Evolutionary conservation across 2,888 invertebrate genomes (phyloP).

Genomic region (Hypselothyrea guttata): DNA sequence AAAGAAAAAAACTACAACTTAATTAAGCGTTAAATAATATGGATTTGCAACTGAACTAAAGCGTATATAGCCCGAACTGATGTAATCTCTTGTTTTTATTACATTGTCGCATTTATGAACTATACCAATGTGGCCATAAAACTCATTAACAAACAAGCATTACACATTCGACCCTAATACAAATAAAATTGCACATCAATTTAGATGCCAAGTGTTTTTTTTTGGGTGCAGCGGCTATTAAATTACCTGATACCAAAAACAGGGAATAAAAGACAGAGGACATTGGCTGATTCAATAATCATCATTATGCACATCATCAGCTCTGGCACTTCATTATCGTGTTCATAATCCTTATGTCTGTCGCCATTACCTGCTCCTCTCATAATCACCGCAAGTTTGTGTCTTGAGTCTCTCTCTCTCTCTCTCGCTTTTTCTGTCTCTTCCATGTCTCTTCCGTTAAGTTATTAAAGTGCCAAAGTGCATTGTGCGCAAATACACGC

Average conservation of each 20-base stretch:
- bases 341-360: background rate
- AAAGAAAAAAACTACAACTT: slow-evolving; percentile 2
- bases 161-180: slow-evolving; percentile 65
- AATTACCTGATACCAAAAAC: no score
- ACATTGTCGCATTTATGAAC: slow-evolving; percentile 61
- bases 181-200: slow-evolving; percentile 44
- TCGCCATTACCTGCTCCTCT: background rate
- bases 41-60: background rate
- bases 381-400: slow-evolving; percentile 2
- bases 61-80: slow-evolving; percentile 48
- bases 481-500: slow-evolving; percentile 37
- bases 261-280: background rate
- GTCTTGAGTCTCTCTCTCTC: slow-evolving; percentile 1
- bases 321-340: slow-evolving; percentile 8
- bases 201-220: no score
- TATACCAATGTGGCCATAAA: slow-evolving; percentile 55
- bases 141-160: slow-evolving; percentile 43
- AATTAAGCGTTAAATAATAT: slow-evolving; percentile 1
- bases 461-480: slow-evolving; percentile 55
- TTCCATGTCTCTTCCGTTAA: slow-evolving; percentile 17
- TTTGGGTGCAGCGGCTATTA: no score
- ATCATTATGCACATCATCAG: slow-evolving; percentile 6
- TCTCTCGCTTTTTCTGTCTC: no score
- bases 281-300: slow-evolving; percentile 22
- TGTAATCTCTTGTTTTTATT: slow-evolving; percentile 70